Base-by-base conservation (phyloP, 1,140 invertebrate genomes). In the Penaeus chinensis region DNA sequence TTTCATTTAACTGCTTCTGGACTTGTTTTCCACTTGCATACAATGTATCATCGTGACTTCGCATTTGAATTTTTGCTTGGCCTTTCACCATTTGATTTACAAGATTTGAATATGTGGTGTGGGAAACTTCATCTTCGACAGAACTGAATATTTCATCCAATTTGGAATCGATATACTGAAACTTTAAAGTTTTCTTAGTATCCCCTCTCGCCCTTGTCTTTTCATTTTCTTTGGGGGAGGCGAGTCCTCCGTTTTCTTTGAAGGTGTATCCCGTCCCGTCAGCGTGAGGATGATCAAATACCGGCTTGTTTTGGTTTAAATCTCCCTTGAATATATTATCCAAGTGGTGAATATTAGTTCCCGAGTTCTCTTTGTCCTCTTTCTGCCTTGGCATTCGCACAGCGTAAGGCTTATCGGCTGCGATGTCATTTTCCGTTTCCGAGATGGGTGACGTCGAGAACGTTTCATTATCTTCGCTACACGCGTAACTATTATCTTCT, bases 81-180 rank as follows among this genome's bases (percentile, higher is more conserved):
- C 16, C 54, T 54, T 13, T 54, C 54, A 54, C 54, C 54, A 54
- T 54, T 13, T 77, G 24, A 1, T 37, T 20, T 18, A 77, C 32
- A 13, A 20, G 54, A 22, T 16, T 37, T 22, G 74, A 7, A 20
- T 47, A 77, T 10, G 74, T 77, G 27, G 16, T 27, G 47, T 22
- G 13, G 19, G 81, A 83, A 22, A 37, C 65, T 37, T 71, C 65
- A 54, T 24, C 60, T 54, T 85, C 83, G 42, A 85, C 74, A 18
- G 27, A 62, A 27, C 86, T 82, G 60, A 87, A 87, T 63, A 87
- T 87, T 32, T 83, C 62, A 20, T 87, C 86, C 11, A 87, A 27
- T 83, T 82, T 83, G 7, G 47, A 20, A 61, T 63, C 42, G 42
- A 87, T 87, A 18, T 87, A 74, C 37, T n/a, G 27, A n/a, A 42